phyloP scores from a whole-genome alignment of 2,797 vertebrate genomes.

The Sebastes flavidus region DNA sequence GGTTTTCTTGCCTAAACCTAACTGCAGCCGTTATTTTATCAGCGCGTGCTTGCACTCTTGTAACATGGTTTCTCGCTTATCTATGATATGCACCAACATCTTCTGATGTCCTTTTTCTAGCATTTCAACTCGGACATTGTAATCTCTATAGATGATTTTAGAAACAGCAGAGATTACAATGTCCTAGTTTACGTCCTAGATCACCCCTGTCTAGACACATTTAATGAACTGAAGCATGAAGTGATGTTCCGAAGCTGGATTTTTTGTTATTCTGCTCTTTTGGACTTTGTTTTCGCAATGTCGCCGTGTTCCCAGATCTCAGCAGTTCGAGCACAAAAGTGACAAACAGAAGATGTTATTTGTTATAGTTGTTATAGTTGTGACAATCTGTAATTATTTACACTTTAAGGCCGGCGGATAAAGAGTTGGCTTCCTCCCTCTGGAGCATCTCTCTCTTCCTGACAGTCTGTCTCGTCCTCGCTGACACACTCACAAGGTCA shows the following conservation, averaged over 20 bases:
- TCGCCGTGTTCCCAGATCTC: background rate
- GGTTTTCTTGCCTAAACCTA: no score
- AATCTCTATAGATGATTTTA: background rate
- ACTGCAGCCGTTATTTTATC: background rate
- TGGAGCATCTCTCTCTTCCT: background rate
- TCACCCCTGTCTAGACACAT: background rate
- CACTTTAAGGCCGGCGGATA: background rate
- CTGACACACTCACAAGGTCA: constrained; percentile 66
- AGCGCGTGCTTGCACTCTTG: background rate
- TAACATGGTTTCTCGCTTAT: background rate
- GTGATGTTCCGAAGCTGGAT: background rate
- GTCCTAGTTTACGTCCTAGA: no score
- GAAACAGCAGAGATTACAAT: no score
- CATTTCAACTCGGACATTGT: background rate
- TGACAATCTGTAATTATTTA: background rate
- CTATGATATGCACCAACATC: background rate
- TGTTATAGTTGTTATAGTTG: background rate
- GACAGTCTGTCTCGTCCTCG: constrained; percentile 11
- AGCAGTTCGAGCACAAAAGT: background rate
- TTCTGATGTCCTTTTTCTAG: background rate
- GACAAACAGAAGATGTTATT: background rate
- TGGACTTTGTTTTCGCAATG: background rate
- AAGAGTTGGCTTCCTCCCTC: background rate
- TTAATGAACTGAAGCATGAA: background rate
- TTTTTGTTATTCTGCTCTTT: background rate